A percentile compares a stretch with the other conserved stretches of the same genome.
Evolutionary conservation across 2,797 vertebrate genomes (phyloP).

Genomic region (Pangasius sanitwongsei): DNA sequence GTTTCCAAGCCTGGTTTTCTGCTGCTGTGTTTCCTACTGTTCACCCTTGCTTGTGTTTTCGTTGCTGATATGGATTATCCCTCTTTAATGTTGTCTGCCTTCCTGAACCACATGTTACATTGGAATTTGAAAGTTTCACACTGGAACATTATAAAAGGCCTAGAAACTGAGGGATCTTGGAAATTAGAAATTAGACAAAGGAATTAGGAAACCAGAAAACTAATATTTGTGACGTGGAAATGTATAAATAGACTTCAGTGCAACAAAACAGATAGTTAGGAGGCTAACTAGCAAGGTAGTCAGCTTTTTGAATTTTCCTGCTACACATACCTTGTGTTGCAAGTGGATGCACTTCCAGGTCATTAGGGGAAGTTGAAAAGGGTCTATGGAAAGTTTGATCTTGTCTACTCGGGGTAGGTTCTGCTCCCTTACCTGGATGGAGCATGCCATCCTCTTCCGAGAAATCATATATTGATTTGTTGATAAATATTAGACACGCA

Average conservation of each 20-base stretch:
- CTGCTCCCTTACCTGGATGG: background rate
- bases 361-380: background rate
- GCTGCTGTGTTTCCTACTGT: no score
- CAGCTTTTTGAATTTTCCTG: background rate
- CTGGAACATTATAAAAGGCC: no score
- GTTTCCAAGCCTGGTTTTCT: no score
- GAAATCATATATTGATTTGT: conserved; percentile 14
- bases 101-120: no score
- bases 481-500: conserved; percentile 18
- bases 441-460: background rate
- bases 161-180: background rate
- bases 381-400: background rate
- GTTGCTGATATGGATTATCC: no score
- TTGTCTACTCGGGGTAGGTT: background rate
- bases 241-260: no score
- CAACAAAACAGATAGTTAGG: no score
- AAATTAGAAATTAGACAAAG: background rate
- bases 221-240: no score
- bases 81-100: no score
- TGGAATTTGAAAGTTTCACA: background rate
- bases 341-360: background rate
- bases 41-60: no score
- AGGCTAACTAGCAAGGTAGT: background rate
- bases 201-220: background rate
- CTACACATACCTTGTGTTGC: background rate